These are phyloP conservation scores for Melanotaenia duboulayi DNA, from an alignment of 2,113 vertebrate species.

Conservation along the genomic window DNA sequence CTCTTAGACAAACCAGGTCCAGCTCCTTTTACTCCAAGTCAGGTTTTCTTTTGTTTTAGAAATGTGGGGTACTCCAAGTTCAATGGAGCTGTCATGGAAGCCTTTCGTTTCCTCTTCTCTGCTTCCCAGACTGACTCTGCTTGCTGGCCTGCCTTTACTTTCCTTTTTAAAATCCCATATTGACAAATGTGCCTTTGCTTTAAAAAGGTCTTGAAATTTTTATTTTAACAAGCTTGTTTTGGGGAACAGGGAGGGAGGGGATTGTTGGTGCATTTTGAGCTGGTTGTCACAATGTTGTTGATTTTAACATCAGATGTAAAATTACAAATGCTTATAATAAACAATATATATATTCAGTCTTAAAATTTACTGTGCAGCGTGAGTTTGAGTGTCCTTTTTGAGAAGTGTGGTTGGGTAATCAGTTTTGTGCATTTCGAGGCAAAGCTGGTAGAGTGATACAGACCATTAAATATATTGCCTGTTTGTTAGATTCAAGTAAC, in stretches of 20 bases:
- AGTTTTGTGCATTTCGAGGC: slow-evolving; percentile 71
- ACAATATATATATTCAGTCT: slow-evolving; percentile 85
- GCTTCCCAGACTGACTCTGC: slow-evolving; percentile 67
- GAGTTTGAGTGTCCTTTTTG: slow-evolving; percentile 81
- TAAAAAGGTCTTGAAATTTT: slow-evolving; percentile 79
- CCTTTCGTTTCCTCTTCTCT: slow-evolving; percentile 53
- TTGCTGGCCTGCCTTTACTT: slow-evolving; percentile 78
- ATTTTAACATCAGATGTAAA: slow-evolving; percentile 84
- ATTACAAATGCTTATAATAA: slow-evolving; percentile 85
- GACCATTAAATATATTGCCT: slow-evolving; percentile 72
- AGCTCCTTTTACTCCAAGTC: slow-evolving; percentile 57
- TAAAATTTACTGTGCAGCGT: slow-evolving; percentile 80
- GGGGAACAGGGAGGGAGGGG: slow-evolving; percentile 45
- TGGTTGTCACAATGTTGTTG: slow-evolving; percentile 74
- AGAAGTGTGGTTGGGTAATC: slow-evolving; percentile 76
- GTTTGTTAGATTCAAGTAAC: slow-evolving; percentile 73
- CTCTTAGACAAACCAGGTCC: slow-evolving; percentile 39
- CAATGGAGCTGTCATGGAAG: slow-evolving; percentile 49
- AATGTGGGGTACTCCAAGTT: slow-evolving; percentile 42
- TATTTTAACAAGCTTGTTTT: slow-evolving; percentile 79
- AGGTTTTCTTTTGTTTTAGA: slow-evolving; percentile 64
- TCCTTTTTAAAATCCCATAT: slow-evolving; percentile 78
- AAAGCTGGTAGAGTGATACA: slow-evolving; percentile 67
- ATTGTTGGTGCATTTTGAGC: slow-evolving; percentile 43
- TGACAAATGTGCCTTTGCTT: slow-evolving; percentile 84